Evolutionary conservation across 2,113 vertebrate species (phyloP).

Genomic region (Anseranas semipalmata): DNA sequence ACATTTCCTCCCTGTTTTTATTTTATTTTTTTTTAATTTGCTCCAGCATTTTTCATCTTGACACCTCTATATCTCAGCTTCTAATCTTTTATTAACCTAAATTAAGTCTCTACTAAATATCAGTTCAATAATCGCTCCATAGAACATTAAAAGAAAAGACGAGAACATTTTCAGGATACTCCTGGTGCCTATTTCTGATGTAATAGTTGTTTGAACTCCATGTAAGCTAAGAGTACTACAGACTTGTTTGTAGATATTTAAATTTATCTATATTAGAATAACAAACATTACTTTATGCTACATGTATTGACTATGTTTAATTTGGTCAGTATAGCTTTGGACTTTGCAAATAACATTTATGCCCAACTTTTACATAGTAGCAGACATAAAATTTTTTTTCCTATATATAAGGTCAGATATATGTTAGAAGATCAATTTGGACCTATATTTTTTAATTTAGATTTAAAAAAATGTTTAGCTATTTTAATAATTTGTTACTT

Average conservation of each 20-base stretch:
- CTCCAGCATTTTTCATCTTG: background rate
- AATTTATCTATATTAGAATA: background rate
- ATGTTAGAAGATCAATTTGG: background rate
- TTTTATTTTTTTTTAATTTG: background rate
- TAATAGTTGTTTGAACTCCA: background rate
- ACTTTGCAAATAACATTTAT: background rate
- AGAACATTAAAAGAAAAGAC: background rate
- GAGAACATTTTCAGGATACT: background rate
- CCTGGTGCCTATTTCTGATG: background rate
- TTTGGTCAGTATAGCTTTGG: background rate
- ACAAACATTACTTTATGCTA: background rate
- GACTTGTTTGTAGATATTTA: background rate
- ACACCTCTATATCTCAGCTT: background rate
- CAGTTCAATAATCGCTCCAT: background rate
- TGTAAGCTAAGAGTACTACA: background rate
- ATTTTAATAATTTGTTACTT: background rate
- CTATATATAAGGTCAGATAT: background rate
- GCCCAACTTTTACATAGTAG: background rate
- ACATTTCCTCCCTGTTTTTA: background rate
- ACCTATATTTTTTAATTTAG: background rate
- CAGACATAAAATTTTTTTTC: background rate
- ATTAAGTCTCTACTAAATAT: background rate
- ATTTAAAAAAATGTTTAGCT: background rate
- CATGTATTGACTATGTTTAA: background rate
- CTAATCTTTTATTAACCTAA: background rate